phyloP scores from a whole-genome alignment of 2,888 invertebrate genomes.

The Liopterus haemorrhoidalis region DNA sequence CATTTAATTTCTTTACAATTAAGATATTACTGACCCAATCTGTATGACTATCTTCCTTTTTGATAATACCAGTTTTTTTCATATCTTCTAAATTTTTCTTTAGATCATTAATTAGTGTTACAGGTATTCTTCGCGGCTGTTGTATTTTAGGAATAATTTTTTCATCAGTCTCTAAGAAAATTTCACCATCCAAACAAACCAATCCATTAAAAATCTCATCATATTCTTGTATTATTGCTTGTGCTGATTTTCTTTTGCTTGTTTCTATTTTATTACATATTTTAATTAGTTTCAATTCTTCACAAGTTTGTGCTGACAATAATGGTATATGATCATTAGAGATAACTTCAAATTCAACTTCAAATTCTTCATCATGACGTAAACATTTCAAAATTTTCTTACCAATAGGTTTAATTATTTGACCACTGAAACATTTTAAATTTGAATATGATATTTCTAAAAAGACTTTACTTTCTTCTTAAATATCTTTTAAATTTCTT shows the following conservation, averaged over 20 bases:
- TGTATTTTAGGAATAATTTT: conserved; percentile 17
- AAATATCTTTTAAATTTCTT: too few species aligned
- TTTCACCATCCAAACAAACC: conserved; percentile 13
- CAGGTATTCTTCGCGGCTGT: conserved; percentile 11
- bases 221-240: conserved; percentile 12
- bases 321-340: too few species aligned
- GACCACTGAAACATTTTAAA: too few species aligned
- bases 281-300: too few species aligned
- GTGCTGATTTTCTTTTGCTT: neutral
- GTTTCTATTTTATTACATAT: too few species aligned
- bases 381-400: too few species aligned
- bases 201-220: conserved; percentile 11
- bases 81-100: conserved; percentile 15
- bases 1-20: conserved; percentile 15
- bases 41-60: conserved; percentile 12
- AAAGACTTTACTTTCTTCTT: too few species aligned
- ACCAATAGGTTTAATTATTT: too few species aligned
- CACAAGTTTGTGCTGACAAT: too few species aligned
- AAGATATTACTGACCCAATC: conserved; percentile 21
- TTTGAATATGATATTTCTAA: too few species aligned
- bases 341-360: too few species aligned
- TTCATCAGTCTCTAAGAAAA: conserved; percentile 17
- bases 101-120: conserved; percentile 6
- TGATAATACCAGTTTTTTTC: conserved; percentile 15
- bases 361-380: too few species aligned